Base-by-base conservation (phyloP, 2,113 vertebrate genomes). In the Microcebus griseorufus region DNA sequence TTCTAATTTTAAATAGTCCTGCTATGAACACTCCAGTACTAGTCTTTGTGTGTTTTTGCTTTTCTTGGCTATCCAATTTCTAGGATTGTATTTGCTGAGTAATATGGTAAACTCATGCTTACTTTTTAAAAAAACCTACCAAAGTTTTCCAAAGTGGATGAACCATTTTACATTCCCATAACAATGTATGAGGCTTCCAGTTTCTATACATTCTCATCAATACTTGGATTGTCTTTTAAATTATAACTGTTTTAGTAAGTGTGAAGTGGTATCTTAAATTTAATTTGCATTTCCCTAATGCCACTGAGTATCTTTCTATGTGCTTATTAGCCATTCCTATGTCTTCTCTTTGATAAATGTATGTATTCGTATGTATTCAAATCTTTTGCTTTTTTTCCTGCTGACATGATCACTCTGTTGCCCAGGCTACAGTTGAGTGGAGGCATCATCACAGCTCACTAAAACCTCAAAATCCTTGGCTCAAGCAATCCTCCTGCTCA, bases 1-100 rank as follows among this genome's bases (percentile, higher is more conserved):
- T 94, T 90, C 79, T 69, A 90, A 18, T 45, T 81, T 95, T 42
- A 80, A 93, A 81, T 70, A 92, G 72, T 39, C 27, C 55, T 22
- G 45, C 55, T 45, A 45, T 75, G 83, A 78, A 55, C 53, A 65
- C 69, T 82, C 58, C 42, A 69, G 29, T 6, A 39, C 42, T 73
- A 72, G 9, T 32, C 34, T 78, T 87, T 22, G 62, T 67, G 81
- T 89, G 67, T 51, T 76, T 95, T 92, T 14, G 39, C 85, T 87
- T 64, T 67, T 94, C 16, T 70, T 79, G 58, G n/a, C 64, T 79
- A 58, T 22, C 37, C 18, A 22, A 23, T 78, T 94, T 62, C 67
- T 86, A 72, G 32, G 34, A 94, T 6, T 90, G 37, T 51, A 78
- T 55, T 73, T 73, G 79, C 67, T 78, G 65, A 95, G 51, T 85